A percentile compares a stretch with the other conserved stretches of the same genome.
These are phyloP conservation scores for Coptodon rendalli DNA, from an alignment of 2,113 vertebrate genomes.

Conservation along the genomic window DNA sequence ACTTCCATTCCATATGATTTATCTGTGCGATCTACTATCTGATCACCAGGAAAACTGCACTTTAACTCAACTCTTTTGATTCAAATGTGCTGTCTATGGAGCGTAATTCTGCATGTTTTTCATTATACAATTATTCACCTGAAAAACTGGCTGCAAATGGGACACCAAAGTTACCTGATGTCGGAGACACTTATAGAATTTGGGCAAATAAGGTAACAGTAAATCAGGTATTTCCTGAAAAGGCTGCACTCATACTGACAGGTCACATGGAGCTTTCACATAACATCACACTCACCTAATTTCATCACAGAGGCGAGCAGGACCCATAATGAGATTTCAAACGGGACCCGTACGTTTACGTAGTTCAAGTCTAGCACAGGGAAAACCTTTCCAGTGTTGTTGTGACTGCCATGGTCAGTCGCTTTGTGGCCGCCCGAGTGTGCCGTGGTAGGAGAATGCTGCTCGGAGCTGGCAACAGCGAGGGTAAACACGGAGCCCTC, in stretches of 20 bases:
- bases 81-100: not conserved
- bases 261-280: not conserved
- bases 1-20: not conserved
- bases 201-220: not conserved
- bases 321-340: constrained; percentile 90
- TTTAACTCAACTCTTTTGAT: not conserved
- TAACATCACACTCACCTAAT: constrained; percentile 78
- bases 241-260: not conserved
- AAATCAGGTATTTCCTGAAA: not conserved
- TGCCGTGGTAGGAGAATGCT: not conserved
- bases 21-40: not conserved
- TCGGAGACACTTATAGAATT: not conserved
- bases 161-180: not conserved
- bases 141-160: not conserved
- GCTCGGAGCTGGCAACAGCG: constrained; percentile 46
- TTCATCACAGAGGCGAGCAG: constrained; percentile 95
- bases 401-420: not conserved
- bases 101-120: not conserved
- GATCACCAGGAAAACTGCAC: not conserved
- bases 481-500: constrained; percentile 24
- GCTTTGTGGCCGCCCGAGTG: not conserved
- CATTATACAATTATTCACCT: not conserved
- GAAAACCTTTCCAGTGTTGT: constrained; percentile 76
- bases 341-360: constrained; percentile 72
- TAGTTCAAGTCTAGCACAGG: constrained; percentile 87